A percentile compares a stretch with the other conserved stretches of the same genome.
phyloP scores from a whole-genome alignment of 2,113 vertebrate genomes.

The Ictidomys tridecemlineatus region DNA sequence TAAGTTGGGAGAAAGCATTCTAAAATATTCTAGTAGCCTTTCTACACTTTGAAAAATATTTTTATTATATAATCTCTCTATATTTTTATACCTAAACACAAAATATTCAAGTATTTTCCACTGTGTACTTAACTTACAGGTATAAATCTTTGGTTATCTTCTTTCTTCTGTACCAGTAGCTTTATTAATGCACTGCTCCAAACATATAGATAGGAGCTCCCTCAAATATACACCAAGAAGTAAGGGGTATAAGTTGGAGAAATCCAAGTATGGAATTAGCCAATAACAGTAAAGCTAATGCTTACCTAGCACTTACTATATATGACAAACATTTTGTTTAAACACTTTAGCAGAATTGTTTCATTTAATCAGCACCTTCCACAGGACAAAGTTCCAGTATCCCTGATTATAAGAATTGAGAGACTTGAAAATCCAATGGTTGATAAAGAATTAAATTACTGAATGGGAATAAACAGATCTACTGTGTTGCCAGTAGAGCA shows the following conservation, averaged over 20 bases:
- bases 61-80: not conserved
- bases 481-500: not conserved
- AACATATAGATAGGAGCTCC: not conserved
- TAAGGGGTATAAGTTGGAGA: not conserved
- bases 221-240: not conserved
- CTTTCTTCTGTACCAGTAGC: not conserved
- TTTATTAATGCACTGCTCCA: not conserved
- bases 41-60: conserved; percentile 28
- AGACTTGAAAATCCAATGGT: not conserved
- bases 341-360: conserved; percentile 37
- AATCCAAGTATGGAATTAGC: not conserved
- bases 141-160: conserved; percentile 6
- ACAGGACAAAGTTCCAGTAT: conserved; percentile 24
- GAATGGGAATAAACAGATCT: not conserved
- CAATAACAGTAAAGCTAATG: not conserved
- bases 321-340: conserved; percentile 13
- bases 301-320: conserved; percentile 33
- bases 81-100: conserved; percentile 9
- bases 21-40: conserved; percentile 38
- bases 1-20: not conserved
- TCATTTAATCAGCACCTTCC: conserved; percentile 40
- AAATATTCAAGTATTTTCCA: conserved; percentile 40
- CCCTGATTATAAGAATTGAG: conserved; percentile 12
- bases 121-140: conserved; percentile 20
- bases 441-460: conserved; percentile 46